Evolutionary conservation across 1,140 invertebrate genomes (phyloP).

Genomic region (Cataglyphis hispanica): DNA sequence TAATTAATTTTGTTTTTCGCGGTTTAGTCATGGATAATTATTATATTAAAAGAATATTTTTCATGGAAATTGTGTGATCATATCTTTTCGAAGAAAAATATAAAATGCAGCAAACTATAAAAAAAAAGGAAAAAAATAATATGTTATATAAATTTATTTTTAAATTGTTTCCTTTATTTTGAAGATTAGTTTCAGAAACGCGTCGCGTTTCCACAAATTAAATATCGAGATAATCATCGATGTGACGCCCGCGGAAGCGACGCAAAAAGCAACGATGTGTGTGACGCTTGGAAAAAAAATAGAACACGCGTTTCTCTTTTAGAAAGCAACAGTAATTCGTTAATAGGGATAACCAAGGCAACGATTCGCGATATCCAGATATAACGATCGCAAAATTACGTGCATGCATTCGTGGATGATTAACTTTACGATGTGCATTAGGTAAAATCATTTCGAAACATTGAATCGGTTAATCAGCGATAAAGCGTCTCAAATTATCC

Average conservation of each 20-base stretch:
- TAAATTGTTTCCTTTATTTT: not conserved
- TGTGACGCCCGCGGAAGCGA: constrained; percentile 9
- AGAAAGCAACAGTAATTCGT: constrained; percentile 58
- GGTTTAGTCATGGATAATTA: not conserved
- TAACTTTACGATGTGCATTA: constrained; percentile 11
- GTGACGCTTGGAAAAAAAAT: constrained; percentile 23
- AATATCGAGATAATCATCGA: constrained; percentile 24
- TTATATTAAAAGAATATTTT: not conserved
- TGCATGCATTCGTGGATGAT: constrained; percentile 35
- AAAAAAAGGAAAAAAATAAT: not conserved
- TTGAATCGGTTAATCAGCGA: constrained; percentile 46
- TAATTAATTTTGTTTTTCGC: constrained; percentile 18
- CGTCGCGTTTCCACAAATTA: constrained; percentile 12
- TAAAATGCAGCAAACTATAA: not conserved
- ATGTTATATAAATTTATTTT: not conserved
- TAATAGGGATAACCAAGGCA: constrained; percentile 54
- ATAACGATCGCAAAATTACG: constrained; percentile 37
- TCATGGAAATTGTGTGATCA: not conserved
- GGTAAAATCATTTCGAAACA: constrained; percentile 37
- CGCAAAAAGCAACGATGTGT: constrained; percentile 10
- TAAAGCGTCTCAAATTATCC: constrained; percentile 38
- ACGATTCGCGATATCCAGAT: constrained; percentile 5
- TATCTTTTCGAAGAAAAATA: not conserved
- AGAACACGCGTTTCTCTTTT: constrained; percentile 62
- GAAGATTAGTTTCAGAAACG: not conserved